These are phyloP conservation scores for Chrysochloris asiatica DNA, from an alignment of 2,113 vertebrate species.

Conservation along the genomic window DNA sequence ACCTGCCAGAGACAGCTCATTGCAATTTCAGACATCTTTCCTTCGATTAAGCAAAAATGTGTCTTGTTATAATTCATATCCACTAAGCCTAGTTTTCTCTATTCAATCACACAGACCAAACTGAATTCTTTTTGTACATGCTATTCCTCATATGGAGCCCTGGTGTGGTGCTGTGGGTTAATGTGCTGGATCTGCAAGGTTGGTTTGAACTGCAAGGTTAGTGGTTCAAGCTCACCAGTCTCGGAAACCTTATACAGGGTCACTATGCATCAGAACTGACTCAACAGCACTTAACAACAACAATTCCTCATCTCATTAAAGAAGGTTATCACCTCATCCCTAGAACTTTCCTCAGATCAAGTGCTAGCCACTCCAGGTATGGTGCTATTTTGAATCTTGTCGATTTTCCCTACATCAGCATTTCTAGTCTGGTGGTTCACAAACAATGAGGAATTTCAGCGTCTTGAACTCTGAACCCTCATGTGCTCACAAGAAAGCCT, in stretches of 20 bases:
- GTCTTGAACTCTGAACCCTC: not conserved
- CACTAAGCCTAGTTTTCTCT: not conserved
- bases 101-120: not conserved
- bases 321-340: not conserved
- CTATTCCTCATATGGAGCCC: too few species aligned
- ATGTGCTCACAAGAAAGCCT: not conserved
- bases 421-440: not conserved
- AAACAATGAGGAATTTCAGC: not conserved
- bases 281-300: too few species aligned
- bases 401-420: not conserved
- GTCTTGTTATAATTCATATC: not conserved
- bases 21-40: not conserved
- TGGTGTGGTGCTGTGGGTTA: too few species aligned
- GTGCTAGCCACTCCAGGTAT: fast-evolving
- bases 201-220: too few species aligned
- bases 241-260: too few species aligned
- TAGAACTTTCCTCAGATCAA: not conserved
- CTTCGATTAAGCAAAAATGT: not conserved
- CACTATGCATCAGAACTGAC: too few species aligned
- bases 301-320: not conserved
- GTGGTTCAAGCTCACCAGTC: too few species aligned
- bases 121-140: too few species aligned
- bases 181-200: too few species aligned
- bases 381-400: not conserved
- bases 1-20: not conserved